Conservation (phyloP, 1,140 invertebrate species). For the Lamellibrachia luymesi region DNA sequence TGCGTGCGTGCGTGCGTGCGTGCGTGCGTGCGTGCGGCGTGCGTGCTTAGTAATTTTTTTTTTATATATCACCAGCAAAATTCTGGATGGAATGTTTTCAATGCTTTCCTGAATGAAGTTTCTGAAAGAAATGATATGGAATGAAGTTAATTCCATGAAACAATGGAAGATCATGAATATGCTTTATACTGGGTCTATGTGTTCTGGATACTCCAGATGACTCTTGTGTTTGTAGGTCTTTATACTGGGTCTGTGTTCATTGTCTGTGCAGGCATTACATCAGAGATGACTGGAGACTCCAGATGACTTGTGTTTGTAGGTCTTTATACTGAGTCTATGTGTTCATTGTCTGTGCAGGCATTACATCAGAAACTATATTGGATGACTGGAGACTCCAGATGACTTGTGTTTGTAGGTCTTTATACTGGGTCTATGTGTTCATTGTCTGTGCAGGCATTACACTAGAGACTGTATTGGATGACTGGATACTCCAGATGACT, state of each 20-base stretch:
- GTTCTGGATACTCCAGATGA: no score
- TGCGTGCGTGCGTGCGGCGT: no score
- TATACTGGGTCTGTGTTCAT: neutral
- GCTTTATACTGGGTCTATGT: neutral
- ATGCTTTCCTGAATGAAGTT: neutral
- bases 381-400: no score
- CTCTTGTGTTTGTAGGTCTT: no score
- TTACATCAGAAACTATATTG: no score
- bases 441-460: no score
- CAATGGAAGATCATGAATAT: neutral
- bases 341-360: no score
- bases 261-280: neutral
- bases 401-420: slow-evolving; percentile 34
- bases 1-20: no score
- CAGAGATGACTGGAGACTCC: neutral
- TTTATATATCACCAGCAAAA: no score
- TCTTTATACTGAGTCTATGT: no score
- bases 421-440: slow-evolving; percentile 9
- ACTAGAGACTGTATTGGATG: no score
- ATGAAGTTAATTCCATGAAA: neutral
- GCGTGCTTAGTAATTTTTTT: no score
- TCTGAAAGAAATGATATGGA: neutral
- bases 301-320: slow-evolving; percentile 25
- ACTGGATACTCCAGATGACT: neutral
- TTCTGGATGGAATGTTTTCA: neutral